Base-by-base conservation (phyloP, 2,797 vertebrate genomes). In the Sciaenops ocellatus region DNA sequence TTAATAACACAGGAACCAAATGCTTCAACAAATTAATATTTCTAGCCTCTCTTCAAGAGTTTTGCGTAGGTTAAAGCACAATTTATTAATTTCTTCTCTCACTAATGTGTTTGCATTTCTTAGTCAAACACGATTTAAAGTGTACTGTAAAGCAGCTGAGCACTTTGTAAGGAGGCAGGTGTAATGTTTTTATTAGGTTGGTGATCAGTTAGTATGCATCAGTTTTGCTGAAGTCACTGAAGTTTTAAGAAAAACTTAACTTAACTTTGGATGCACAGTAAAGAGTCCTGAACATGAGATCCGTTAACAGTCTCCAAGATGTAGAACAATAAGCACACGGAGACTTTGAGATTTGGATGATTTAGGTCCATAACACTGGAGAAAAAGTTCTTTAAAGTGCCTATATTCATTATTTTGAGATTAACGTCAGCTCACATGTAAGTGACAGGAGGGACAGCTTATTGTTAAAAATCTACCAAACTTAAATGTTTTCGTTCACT, bases 51-150 rank as follows among this genome's bases (percentile, higher is more conserved):
- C 15, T 44, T 69, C 11, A 68, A 60, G 30, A 12, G 55, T n/a
- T 74, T 66, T 66, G 16, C 18, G 59, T 6, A 13, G 18, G 47
- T 56, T 47, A n/a, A 20, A 13, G 13, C 46, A 55, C 12, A 46
- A 18, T 65, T 59, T 48, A 47, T 61, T 4, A 2, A 50, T 34
- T 50, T 17, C 13, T 4, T 9, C 6, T 26, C 26, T 26, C 16
- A 41, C 50, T 17, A 42, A 46, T 65, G 3, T 42, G 62, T 47
- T 59, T 59, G 17, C 28, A 55, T 54, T 51, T 63, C 10, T 51
- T 22, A 13, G 46, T 52, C 48, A 67, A 62, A 68, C 10, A 34
- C 15, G 8, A 62, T 61, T 77, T 44, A 34, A 42, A 18, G 10
- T 55, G 20, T n/a, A 50, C 15, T 11, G 13, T 34, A 24, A 46